phyloP scores from a whole-genome alignment of 2,888 invertebrate genomes.

The Hemaris fuciformis region DNA sequence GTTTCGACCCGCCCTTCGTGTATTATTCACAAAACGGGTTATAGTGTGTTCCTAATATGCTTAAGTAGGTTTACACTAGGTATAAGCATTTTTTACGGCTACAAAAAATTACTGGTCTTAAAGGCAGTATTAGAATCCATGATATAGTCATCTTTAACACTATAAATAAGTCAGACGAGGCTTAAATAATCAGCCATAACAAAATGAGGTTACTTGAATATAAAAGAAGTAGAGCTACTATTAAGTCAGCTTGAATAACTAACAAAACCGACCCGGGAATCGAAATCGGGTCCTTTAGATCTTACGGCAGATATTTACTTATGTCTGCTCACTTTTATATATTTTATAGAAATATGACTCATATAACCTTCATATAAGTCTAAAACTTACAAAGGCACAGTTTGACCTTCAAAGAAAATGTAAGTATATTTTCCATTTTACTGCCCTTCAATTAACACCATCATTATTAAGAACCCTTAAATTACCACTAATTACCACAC shows the following conservation, averaged over 20 bases:
- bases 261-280: too few species aligned
- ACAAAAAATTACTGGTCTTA: not conserved
- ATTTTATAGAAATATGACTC: too few species aligned
- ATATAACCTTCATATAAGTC: not conserved
- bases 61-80: not conserved
- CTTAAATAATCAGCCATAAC: too few species aligned
- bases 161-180: too few species aligned
- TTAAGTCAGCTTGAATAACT: too few species aligned
- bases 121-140: too few species aligned
- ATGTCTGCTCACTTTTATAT: too few species aligned
- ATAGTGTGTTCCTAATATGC: not conserved
- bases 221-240: too few species aligned
- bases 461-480: not conserved
- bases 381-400: not conserved
- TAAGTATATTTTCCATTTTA: not conserved
- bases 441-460: not conserved
- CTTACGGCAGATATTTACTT: too few species aligned
- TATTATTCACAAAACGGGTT: conserved; percentile 40
- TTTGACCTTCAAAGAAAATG: not conserved
- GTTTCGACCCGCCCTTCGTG: conserved; percentile 41
- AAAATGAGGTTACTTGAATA: too few species aligned
- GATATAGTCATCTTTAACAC: too few species aligned
- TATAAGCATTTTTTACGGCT: not conserved
- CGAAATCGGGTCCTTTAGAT: too few species aligned
- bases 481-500: not conserved